phyloP scores from a whole-genome alignment of 1,140 invertebrate species.

The Acromyrmex heyeri region DNA sequence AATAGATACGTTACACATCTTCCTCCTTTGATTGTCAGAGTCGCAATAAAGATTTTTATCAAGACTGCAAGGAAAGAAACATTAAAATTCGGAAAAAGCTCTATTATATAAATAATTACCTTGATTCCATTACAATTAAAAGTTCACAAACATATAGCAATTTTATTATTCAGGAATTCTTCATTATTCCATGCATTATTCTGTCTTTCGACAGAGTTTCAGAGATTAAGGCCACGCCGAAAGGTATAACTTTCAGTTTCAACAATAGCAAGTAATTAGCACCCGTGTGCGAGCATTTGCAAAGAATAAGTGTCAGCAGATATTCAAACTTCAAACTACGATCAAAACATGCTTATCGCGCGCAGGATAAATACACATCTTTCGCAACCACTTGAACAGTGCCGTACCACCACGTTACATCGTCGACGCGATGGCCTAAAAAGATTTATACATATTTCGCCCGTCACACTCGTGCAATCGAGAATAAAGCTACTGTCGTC shows the following conservation, averaged over 20 bases:
- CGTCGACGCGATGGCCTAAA: background rate
- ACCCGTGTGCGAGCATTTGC: background rate
- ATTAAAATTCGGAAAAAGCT: too few relatives aligned
- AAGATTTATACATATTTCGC: background rate
- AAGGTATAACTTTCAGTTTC: background rate
- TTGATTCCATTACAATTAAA: background rate
- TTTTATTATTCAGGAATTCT: background rate
- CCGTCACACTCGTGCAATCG: background rate
- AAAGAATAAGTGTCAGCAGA: slow-evolving; percentile 11
- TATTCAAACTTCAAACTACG: slow-evolving; percentile 33
- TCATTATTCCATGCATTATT: background rate
- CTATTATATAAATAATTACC: too few relatives aligned
- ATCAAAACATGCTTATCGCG: slow-evolving; percentile 33
- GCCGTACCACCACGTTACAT: background rate
- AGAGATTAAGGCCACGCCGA: slow-evolving; percentile 9
- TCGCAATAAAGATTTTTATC: too few relatives aligned
- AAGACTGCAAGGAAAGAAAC: too few relatives aligned
- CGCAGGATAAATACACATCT: slow-evolving; percentile 5
- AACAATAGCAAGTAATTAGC: slow-evolving; percentile 12
- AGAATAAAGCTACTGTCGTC: background rate
- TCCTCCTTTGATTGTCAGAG: too few relatives aligned
- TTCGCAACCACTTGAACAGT: background rate
- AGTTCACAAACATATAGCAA: background rate
- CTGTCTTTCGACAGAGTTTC: background rate
- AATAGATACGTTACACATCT: too few relatives aligned